These are phyloP conservation scores for Odiellus spinosus DNA, from an alignment of 2,888 invertebrate species.

Conservation along the genomic window DNA sequence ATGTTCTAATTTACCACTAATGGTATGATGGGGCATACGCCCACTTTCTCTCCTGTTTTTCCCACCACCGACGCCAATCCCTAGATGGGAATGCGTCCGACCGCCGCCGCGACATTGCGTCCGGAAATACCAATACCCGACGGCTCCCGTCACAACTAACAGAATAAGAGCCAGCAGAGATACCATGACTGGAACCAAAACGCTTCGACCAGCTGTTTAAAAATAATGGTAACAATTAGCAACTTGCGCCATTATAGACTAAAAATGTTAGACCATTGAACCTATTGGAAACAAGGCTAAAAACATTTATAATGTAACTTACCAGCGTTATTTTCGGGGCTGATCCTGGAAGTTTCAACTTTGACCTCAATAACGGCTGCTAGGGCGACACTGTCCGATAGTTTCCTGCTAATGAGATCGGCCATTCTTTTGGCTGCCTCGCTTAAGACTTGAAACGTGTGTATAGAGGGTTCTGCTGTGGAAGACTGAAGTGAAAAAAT, in stretches of 20 bases:
- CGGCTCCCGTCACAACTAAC: constrained; percentile 26
- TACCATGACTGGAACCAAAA: constrained; percentile 9
- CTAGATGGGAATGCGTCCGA: constrained; percentile 25
- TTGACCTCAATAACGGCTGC: constrained; percentile 59
- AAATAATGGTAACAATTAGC: background rate
- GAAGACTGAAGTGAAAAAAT: constrained; percentile 28
- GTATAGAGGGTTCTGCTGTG: constrained; percentile 8
- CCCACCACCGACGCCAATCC: too few species aligned
- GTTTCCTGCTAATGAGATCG: constrained; percentile 45
- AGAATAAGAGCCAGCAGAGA: constrained; percentile 22
- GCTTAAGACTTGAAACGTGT: constrained; percentile 2
- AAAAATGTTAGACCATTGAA: too few species aligned
- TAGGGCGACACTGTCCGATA: constrained; percentile 42
- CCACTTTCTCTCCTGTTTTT: constrained; percentile 36
- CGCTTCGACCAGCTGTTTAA: constrained; percentile 5
- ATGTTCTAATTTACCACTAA: constrained; percentile 12
- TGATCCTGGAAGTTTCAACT: constrained; percentile 51
- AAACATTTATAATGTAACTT: constrained; percentile 20
- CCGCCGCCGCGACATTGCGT: constrained; percentile 39
- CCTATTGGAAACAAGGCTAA: too few species aligned
- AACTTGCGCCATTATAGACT: too few species aligned
- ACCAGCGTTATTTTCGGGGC: constrained; percentile 36
- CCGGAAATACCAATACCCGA: constrained; percentile 36
- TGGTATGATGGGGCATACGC: constrained; percentile 24
- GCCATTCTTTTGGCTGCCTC: constrained; percentile 40